Base-by-base conservation (phyloP, 2,797 vertebrate genomes). In the Gymnocypris eckloni region DNA sequence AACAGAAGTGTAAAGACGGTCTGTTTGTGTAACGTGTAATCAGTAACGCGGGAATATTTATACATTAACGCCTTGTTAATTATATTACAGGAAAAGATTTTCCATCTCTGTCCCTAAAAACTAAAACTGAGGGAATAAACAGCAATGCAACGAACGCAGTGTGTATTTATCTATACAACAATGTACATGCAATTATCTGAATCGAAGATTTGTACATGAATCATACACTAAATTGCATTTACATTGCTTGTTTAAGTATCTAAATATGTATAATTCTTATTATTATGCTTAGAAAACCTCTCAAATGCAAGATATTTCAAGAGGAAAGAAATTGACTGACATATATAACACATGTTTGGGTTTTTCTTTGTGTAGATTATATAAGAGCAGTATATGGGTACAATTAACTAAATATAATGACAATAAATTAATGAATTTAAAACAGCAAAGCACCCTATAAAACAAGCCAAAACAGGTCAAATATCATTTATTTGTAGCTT, bases 341-440 rank as follows among this genome's bases (percentile, higher is more conserved):
- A 64, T 69, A 69, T 69, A 41, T 94, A 94, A 90, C 90, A 84
- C 82, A 91, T 87, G 89, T 87, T 91, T 82, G 73, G 89, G 86
- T 84, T 87, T 76, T 90, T 89, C 89, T 92, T 93, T 92, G 93
- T 93, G 93, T 33, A 33, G 75, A 56, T 67, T 69, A 70, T 70
- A 77, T 69, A 69, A 9, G 61, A 33, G n/a, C 28, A 22, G 25
- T 54, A 70, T 70, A 37, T 52, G 6, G 90, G 90, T 90, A 87
- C 89, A 91, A 88, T 64, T 77, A 89, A 92, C 82, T 89, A 87
- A 91, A 86, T 84, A 80, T 90, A 89, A 79, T 85, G 87, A 87
- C 83, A 82, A 88, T 56, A 87, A 86, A 90, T 84, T 33, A 71
- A 48, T 79, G 33, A 48, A 56, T 84, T 64, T 79, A 84, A 84